A percentile compares a stretch with the other conserved stretches of the same genome.
These are phyloP conservation scores for Pseudocheirus occidentalis DNA, from an alignment of 2,797 vertebrate species.

Conservation along the genomic window DNA sequence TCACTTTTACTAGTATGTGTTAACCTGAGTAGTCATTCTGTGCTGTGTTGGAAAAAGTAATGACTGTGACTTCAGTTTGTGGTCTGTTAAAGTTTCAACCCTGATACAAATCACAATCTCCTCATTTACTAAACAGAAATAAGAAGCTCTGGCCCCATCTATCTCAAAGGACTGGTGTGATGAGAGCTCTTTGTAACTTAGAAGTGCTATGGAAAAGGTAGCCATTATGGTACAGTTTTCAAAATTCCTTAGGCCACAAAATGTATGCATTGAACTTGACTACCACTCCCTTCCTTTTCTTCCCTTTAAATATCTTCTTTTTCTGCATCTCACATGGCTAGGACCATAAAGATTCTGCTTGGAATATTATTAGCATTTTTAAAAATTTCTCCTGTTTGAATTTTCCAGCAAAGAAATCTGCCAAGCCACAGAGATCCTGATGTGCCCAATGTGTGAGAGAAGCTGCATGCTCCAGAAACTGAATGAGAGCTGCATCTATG, in stretches of 20 bases:
- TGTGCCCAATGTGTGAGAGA: slow-evolving; percentile 98
- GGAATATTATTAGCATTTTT: not conserved
- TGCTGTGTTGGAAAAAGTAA: not conserved
- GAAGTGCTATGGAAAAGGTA: not conserved
- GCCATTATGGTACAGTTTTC: not conserved
- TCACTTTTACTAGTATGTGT: not conserved
- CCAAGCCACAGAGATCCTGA: slow-evolving; percentile 94
- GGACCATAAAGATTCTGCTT: not conserved
- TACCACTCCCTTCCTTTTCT: not conserved
- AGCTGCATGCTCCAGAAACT: slow-evolving; percentile 93
- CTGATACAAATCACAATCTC: not conserved
- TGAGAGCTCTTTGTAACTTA: not conserved
- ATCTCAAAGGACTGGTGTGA: not conserved
- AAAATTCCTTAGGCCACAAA: not conserved
- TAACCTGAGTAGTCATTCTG: not conserved
- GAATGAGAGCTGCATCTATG: slow-evolving; percentile 97
- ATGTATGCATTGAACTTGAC: not conserved
- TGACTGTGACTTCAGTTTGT: not conserved
- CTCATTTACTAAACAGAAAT: not conserved
- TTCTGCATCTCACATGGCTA: not conserved
- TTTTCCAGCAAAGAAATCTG: slow-evolving; percentile 95
- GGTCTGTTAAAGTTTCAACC: not conserved
- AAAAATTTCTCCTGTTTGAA: slow-evolving; percentile 52
- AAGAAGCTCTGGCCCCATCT: not conserved
- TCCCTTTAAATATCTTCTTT: not conserved